Conservation (phyloP, 2,113 vertebrate species). For the Hystrix cristata region DNA sequence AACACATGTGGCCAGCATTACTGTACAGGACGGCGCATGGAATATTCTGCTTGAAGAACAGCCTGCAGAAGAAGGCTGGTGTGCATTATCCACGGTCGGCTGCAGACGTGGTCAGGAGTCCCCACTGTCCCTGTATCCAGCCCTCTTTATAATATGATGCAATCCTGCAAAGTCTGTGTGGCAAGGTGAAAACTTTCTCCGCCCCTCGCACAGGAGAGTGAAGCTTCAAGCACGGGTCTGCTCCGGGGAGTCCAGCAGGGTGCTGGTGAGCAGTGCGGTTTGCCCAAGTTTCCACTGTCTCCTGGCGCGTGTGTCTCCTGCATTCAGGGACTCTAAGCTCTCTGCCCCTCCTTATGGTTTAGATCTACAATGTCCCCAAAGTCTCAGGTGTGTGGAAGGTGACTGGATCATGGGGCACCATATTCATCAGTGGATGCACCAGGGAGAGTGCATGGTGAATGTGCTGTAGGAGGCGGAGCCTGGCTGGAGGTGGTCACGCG, state of each 20-base stretch:
- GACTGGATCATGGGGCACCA: not conserved
- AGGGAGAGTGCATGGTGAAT: not conserved
- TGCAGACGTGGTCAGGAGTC: not conserved
- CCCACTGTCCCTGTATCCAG: not conserved
- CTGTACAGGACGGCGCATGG: rapidly evolving
- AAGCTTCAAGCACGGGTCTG: not conserved
- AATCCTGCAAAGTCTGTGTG: not conserved
- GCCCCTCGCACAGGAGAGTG: not conserved
- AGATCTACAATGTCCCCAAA: not conserved
- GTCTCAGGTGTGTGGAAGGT: not conserved
- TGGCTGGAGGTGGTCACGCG: not conserved
- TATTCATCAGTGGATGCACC: not conserved
- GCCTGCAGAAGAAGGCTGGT: not conserved
- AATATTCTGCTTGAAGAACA: not conserved
- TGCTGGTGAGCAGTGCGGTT: rapidly evolving
- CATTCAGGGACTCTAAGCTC: not conserved
- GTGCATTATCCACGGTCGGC: too few relatives aligned
- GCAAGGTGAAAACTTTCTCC: not conserved
- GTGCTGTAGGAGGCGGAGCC: not conserved
- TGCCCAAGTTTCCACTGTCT: too few relatives aligned
- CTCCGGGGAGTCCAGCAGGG: rapidly evolving
- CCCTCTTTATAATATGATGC: not conserved
- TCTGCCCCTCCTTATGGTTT: not conserved
- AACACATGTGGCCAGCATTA: not conserved
- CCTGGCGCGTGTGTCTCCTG: rapidly evolving